A percentile compares a stretch with the other conserved stretches of the same genome.
phyloP scores from a whole-genome alignment of 2,113 vertebrate species.

The Ammodytes marinus region DNA sequence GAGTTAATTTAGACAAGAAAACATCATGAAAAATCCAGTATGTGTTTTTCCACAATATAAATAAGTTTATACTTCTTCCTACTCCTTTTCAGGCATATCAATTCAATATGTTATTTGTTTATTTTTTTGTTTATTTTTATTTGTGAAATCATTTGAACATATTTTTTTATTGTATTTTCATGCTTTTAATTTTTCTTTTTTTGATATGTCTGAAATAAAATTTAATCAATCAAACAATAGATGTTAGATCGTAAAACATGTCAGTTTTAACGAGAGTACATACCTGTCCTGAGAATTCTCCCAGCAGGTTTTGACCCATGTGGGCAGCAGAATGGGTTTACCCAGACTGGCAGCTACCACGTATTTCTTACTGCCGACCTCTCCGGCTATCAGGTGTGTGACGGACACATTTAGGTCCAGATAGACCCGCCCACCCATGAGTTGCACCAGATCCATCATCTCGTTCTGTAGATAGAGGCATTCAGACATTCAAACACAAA shows the following conservation, averaged over 20 bases:
- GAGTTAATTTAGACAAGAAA: not conserved
- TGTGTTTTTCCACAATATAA: not conserved
- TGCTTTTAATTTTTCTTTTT: too few relatives aligned
- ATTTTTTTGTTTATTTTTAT: too few relatives aligned
- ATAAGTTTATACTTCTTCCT: too few relatives aligned
- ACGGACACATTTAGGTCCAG: slow-evolving; percentile 93
- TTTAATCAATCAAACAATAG: too few relatives aligned
- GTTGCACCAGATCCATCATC: slow-evolving; percentile 92
- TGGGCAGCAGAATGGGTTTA: slow-evolving; percentile 93
- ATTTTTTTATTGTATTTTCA: too few relatives aligned
- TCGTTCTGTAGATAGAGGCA: slow-evolving; percentile 85
- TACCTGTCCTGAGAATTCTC: slow-evolving; percentile 93
- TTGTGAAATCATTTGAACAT: too few relatives aligned
- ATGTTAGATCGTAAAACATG: not conserved
- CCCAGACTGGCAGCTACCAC: slow-evolving; percentile 94
- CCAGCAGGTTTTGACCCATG: slow-evolving; percentile 95
- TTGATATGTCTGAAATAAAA: too few relatives aligned
- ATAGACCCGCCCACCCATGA: slow-evolving; percentile 95
- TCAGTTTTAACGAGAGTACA: not conserved
- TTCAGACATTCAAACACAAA: slow-evolving; percentile 15
- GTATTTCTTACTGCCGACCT: slow-evolving; percentile 99
- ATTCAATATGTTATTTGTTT: too few relatives aligned
- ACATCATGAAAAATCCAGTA: not conserved
- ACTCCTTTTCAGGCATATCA: too few relatives aligned
- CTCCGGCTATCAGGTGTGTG: slow-evolving; percentile 96